Base-by-base conservation (phyloP, 2,113 vertebrate species). In the Fulica atra region DNA sequence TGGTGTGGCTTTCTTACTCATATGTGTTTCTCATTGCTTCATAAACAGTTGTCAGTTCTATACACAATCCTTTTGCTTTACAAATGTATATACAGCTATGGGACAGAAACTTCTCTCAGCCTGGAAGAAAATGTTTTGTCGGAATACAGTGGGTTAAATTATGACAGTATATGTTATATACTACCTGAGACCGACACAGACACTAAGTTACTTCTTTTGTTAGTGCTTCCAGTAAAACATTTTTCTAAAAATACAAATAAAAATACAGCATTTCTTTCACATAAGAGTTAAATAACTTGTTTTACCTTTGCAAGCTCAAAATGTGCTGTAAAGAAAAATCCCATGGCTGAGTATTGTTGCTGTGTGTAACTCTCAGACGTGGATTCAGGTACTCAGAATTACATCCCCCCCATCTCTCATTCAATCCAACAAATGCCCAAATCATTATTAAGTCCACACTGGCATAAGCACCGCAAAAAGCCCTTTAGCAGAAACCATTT, bases 171-270 rank as follows among this genome's bases (percentile, higher is more conserved):
- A 44, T 17, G 42, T 16, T 44, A 44, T 44, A 44, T 71, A 51
- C 82, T 94, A 42, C 69, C 70, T 86, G 74, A 91, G 78, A 95
- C 44, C 95, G 92, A 95, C 88, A 86, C 29, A 91, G 73, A 89
- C 29, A 64, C 9, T 29, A 35, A 54, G 20, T 35, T 60, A 88
- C 25, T 86, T 76, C 5, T 92, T 86, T 79, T 89, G 33, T 56
- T 89, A 17, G 2, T 92, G 54, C 36, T 94, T 95, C 92, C 48
- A 60, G 70, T 91, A 91, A 94, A 90, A 17, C 3, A 44, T 78
- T 92, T 93, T 84, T 69, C 78, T 51, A 92, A 93, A 96, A 57
- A 35, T n/a, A 81, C 11, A 6, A 90, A 89, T 86, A 92, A 95
- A 54, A 96, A 84, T 89, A 28, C 28, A 54, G 36, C 46, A 63